Percentiles rank a stretch among this genome's conserved stretches.
These are phyloP conservation scores for Pholis gunnellus DNA, from an alignment of 2,113 vertebrate species.

Conservation along the genomic window DNA sequence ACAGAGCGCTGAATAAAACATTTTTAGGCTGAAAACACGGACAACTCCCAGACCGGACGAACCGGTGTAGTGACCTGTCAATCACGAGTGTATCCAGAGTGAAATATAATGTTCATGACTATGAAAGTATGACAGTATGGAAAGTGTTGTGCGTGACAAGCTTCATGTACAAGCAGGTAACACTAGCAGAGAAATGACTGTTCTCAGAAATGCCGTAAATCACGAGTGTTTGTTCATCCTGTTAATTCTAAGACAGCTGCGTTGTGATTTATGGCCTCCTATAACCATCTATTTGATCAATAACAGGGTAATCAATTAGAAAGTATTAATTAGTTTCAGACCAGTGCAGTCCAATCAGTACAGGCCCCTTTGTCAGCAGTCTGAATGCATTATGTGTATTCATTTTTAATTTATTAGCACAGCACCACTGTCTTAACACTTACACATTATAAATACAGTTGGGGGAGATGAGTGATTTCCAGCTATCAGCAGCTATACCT, in stretches of 20 bases:
- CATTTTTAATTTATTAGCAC: constrained; percentile 8
- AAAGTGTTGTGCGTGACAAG: neutral
- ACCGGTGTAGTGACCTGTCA: too few relatives aligned
- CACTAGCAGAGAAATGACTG: too few relatives aligned
- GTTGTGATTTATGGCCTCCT: constrained; percentile 48
- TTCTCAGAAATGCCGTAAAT: constrained; percentile 31
- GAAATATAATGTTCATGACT: neutral
- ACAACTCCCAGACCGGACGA: too few relatives aligned
- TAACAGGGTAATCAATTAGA: constrained; percentile 30
- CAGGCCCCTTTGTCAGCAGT: neutral
- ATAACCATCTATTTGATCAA: constrained; percentile 25
- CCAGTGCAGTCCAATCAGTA: constrained; percentile 4
- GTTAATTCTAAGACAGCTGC: constrained; percentile 48
- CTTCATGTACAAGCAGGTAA: too few relatives aligned
- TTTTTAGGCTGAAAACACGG: too few relatives aligned
- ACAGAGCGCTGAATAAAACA: too few relatives aligned
- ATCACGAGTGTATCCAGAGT: neutral
- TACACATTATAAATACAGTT: neutral
- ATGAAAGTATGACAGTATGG: neutral
- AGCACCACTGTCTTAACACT: neutral
- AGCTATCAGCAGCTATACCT: neutral
- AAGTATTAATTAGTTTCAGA: constrained; percentile 34
- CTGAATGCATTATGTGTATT: neutral
- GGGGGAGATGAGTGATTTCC: neutral
- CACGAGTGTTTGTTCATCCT: constrained; percentile 51